Evolutionary conservation across 2,888 invertebrate species (phyloP).

Genomic region (Drosophila ustulata): DNA sequence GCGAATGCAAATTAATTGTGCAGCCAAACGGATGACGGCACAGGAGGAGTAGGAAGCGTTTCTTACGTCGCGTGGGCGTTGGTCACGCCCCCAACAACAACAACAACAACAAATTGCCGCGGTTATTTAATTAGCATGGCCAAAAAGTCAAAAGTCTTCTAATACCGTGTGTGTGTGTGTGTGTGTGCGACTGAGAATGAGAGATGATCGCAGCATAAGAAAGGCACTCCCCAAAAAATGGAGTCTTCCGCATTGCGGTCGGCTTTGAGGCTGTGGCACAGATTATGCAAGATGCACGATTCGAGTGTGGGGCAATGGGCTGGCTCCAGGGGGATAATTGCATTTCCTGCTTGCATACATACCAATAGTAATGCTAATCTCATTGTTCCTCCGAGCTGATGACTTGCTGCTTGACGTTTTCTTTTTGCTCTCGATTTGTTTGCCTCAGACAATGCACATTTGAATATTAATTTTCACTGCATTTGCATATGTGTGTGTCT

Average conservation of each 20-base stretch:
- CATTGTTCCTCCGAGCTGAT: conserved; percentile 48
- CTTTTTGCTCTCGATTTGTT: conserved; percentile 19
- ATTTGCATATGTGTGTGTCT: conserved; percentile 8
- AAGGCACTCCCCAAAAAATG: not conserved
- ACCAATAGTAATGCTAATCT: conserved; percentile 73
- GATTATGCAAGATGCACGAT: conserved; percentile 28
- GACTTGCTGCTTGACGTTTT: conserved; percentile 7
- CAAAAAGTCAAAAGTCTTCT: not conserved
- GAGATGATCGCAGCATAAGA: not conserved
- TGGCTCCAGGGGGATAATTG: not conserved
- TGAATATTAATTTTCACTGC: conserved; percentile 59
- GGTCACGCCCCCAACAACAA: conserved; percentile 3
- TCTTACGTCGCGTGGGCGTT: conserved; percentile 22
- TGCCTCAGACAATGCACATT: conserved; percentile 61
- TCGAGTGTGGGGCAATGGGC: not conserved
- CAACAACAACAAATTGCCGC: not conserved
- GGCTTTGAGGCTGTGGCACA: conserved; percentile 3
- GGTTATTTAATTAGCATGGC: not conserved
- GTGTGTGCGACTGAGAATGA: not conserved
- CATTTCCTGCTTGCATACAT: conserved; percentile 44
- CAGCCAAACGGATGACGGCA: conserved; percentile 53
- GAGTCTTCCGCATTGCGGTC: conserved; percentile 36
- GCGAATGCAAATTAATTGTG: conserved; percentile 71
- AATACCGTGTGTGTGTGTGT: not conserved
- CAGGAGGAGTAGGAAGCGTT: conserved; percentile 57